Evolutionary conservation across 1,140 invertebrate genomes (phyloP), one percentile per base, ranked within the genome.

Genomic region (Zaprionus gabonicus): DNA sequence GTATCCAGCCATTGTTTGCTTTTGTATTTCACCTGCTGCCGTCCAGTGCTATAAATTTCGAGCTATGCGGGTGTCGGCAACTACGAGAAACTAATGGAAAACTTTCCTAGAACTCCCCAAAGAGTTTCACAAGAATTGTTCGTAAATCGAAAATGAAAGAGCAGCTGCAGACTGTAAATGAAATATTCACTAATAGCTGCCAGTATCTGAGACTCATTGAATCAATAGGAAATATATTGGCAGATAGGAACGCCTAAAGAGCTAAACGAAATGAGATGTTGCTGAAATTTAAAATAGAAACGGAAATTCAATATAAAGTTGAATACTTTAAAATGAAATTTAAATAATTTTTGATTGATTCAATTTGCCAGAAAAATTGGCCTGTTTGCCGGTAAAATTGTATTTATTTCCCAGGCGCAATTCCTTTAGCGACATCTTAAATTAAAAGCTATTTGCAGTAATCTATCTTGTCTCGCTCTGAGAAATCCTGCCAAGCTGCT

Each of bases 361-460:
- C 3, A 34, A 10, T 34, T 10, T 34, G 0, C 9, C 9, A 34
- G 31, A 34, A n/a, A n/a, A 46, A 46, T 17, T 17, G n/a, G n/a
- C 13, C 3, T 38, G 36, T 38, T 38, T 38, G 12, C 36, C 41
- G 3, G 41, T 46, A 3, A 17, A 46, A 46, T 46, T 44, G 9
- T 0, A 17, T 44, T 44, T 44, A 17, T 44, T 44, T 44, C 2
- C 3, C n/a, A 17, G 4, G 15, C 15, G 3, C n/a, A n/a, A n/a
- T 41, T 41, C 41, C n/a, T 23, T 41, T 4, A 64, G n/a, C 12
- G 17, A 15, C 28, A 36, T 13, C 10, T 57, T 36, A 44, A 62
- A 69, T 44, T 62, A 64, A 46, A 74, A 63, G 28, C 23, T 63
- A 63, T 63, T 75, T 53, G 46, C 68, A 57, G 49, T 57, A 20